Conservation (phyloP, 64 coral and sea anemone genomes). For the Actinia equina region DNA sequence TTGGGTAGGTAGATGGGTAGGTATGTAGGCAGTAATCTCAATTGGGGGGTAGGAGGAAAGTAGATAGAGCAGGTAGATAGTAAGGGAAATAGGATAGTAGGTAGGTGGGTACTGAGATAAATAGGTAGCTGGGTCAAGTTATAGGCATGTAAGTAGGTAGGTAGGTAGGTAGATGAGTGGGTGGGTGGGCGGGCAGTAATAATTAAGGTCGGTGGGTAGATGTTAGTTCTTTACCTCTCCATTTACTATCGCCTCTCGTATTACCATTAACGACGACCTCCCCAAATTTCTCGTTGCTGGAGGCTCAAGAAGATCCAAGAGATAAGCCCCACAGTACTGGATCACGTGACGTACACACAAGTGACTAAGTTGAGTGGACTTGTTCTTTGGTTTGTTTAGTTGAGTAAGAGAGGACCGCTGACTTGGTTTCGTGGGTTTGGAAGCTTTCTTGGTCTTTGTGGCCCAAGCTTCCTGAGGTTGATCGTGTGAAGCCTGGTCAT, state of each 20-base stretch:
- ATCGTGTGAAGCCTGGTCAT: not conserved
- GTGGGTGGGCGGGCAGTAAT: not conserved
- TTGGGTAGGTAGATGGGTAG: too few species aligned
- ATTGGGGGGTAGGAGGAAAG: not conserved
- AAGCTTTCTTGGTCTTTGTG: conserved; percentile 9
- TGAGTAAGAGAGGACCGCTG: conserved; percentile 24
- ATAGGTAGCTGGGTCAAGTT: too few species aligned
- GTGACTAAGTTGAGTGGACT: conserved; percentile 46
- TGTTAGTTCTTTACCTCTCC: conserved; percentile 45
- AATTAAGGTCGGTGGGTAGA: too few species aligned
- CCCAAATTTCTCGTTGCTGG: conserved; percentile 34
- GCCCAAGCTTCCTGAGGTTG: conserved; percentile 37
- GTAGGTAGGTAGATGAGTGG: not conserved
- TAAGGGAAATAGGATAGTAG: not conserved
- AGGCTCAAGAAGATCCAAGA: conserved; percentile 60
- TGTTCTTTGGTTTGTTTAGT: conserved; percentile 32
- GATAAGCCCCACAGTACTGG: conserved; percentile 68
- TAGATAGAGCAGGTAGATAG: not conserved
- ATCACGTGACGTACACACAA: conserved; percentile 76
- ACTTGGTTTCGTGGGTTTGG: not conserved
- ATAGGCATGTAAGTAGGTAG: not conserved
- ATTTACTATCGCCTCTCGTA: conserved; percentile 61
- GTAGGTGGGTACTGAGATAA: not conserved
- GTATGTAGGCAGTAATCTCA: too few species aligned
- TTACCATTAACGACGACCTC: conserved; percentile 63